Evolutionary conservation across 2,113 vertebrate species (phyloP), one percentile per base, ranked within the genome.

Genomic region (Brachypodius melanocephalos): DNA sequence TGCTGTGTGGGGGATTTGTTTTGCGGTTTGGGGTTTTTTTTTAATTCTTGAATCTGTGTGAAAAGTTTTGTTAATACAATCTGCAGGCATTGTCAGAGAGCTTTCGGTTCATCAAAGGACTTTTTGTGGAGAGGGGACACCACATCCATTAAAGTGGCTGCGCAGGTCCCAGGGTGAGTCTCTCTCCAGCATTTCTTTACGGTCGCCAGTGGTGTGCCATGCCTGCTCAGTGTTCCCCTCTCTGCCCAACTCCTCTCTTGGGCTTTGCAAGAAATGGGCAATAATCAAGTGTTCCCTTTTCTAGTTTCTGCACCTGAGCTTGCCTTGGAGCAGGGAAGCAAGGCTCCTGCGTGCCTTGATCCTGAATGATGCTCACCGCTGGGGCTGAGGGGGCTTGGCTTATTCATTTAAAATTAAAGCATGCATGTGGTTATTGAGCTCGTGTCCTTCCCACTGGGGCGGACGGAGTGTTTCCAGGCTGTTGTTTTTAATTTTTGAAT

Each of bases 21-120:
- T 74, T n/a, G 52, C 66, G 89, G 42, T 42, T 89, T 81, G 31
- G 14, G 5, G 1, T n/a, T 75, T 76, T 77, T 54, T 42, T 38
- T 21, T 5, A 65, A 71, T 94, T 90, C 88, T 92, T 75, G 66
- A 95, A 95, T 84, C 88, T 79, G 83, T 95, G 94, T 95, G 88
- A 91, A 90, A 95, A 96, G 91, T 97, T 97, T 94, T 93, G 89
- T 91, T 97, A 92, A 95, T 93, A 86, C 91, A 96, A 52, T 96
- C 91, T 89, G 87, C 77, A 83, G 81, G 93, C 95, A 89, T 95
- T 96, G 90, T 96, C 90, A 80, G 88, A 90, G 91, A 91, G 85
- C 91, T 95, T 95, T 96, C 51, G 57, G 93, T 83, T 91, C 94
- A 96, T 97, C 91, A 95, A 96, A 97, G 88, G 93, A 90, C 90